Evolutionary conservation across 2,797 vertebrate species (phyloP), one percentile per base, ranked within the genome.

Genomic region (Leptoclinus maculatus): DNA sequence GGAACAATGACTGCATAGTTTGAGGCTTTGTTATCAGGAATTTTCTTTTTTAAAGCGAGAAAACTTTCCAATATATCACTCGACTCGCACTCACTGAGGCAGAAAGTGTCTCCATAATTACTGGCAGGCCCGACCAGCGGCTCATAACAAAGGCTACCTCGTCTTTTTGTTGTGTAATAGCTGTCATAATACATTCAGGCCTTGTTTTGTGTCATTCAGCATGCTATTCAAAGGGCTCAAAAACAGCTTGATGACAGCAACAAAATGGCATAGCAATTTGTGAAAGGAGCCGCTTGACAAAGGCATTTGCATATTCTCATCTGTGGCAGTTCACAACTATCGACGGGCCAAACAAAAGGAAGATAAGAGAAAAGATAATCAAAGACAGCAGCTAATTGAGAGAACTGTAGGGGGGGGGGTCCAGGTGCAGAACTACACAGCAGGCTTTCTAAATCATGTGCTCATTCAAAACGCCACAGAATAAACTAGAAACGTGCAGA

Each of bases 341-440:
- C 14, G 19, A 70, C 43, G 13, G 60, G 17, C 49, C 38, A 47
- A 80, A 91, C 88, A 92, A 94, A 91, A 83, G 87, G 59, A 81
- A 80, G 90, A 92, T 87, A 83, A 87, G 77, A 91, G 86, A 59
- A 83, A 85, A 91, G 84, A 87, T 86, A 87, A 94, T 93, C 89
- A 92, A 94, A 94, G 92, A 90, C 88, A 74, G 27, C 64, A 66
- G 87, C 78, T 92, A 85, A 92, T 91, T 87, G 82, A 88, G 54
- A 79, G 65, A 64, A 74, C 78, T n/a, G 74, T 25, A 27, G 68
- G 75, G 58, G 76, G 65, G 60, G 45, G 47, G 57, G 74, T 83
- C 82, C 93, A 95, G 93, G 94, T 95, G 94, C 88, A 83, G 17
- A 82, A 69, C 88, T 74, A 83, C 82, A 56, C 54, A 56, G 54